phyloP scores from a whole-genome alignment of 2,888 invertebrate genomes.

The Agrochola macilenta region DNA sequence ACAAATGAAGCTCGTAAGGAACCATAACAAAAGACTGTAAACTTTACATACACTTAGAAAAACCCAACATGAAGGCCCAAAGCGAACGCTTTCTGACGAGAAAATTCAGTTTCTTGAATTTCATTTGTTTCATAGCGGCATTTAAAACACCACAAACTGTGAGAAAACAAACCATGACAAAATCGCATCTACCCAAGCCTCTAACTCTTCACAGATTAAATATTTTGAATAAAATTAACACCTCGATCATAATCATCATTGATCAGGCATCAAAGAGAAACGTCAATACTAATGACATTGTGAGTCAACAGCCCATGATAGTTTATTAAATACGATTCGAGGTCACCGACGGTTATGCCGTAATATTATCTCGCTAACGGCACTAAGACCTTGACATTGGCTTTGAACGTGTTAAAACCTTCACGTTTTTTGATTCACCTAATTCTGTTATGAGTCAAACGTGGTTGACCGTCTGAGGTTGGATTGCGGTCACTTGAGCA shows the following conservation, averaged over 20 bases:
- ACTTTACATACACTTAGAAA: neutral
- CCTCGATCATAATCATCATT: neutral
- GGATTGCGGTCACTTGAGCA: neutral
- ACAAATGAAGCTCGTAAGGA: neutral
- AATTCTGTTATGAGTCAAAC: conserved; percentile 41
- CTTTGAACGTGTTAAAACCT: conserved; percentile 36
- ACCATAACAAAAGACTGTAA: neutral
- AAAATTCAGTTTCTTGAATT: neutral
- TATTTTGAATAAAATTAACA: conserved; percentile 5
- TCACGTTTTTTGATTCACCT: conserved; percentile 46
- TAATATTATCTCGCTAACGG: conserved; percentile 61
- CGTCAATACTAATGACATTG: conserved; percentile 10
- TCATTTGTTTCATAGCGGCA: neutral
- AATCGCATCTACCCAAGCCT: neutral
- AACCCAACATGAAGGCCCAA: neutral
- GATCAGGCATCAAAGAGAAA: conserved; percentile 25
- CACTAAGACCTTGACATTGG: conserved; percentile 62
- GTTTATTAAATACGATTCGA: conserved; percentile 43
- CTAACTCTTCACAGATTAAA: neutral
- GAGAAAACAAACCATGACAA: neutral
- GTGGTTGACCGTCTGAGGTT: conserved; percentile 11
- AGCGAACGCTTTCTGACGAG: no score
- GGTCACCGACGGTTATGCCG: conserved; percentile 57
- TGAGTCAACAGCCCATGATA: conserved; percentile 25
- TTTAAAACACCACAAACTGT: neutral